Conservation (phyloP, 64 coral and sea anemone genomes). For the Pocillopora damicornis region DNA sequence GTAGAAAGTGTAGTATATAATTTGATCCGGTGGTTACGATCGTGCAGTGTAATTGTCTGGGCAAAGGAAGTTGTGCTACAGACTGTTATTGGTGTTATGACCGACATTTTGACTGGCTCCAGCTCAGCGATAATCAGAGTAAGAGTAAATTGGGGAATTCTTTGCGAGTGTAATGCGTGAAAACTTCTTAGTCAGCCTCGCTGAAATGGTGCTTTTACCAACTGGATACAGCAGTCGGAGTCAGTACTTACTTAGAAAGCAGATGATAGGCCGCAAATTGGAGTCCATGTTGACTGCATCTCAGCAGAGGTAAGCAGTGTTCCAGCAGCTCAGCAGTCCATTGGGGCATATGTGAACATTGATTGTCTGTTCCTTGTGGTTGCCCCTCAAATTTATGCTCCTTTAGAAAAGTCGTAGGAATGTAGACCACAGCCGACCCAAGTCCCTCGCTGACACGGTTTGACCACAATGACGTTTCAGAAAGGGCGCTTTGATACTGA, state of each 20-base stretch:
- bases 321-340: slow-evolving; percentile 47
- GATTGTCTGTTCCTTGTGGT: background rate
- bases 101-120: too few species aligned
- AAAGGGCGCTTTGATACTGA: slow-evolving; percentile 5
- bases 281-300: slow-evolving; percentile 47
- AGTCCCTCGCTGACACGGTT: slow-evolving; percentile 54
- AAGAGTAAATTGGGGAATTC: too few species aligned
- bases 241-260: slow-evolving; percentile 57
- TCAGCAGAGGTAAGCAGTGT: slow-evolving; percentile 58
- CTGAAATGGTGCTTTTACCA: too few species aligned
- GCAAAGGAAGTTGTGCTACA: too few species aligned
- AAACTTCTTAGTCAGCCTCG: background rate
- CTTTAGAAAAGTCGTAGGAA: slow-evolving; percentile 44
- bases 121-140: too few species aligned
- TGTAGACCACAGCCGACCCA: slow-evolving; percentile 52
- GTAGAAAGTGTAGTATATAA: too few species aligned
- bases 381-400: slow-evolving; percentile 28
- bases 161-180: too few species aligned
- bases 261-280: slow-evolving; percentile 69
- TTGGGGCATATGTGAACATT: slow-evolving; percentile 4
- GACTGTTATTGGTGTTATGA: too few species aligned
- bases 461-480: slow-evolving; percentile 34
- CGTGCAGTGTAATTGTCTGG: too few species aligned
- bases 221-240: background rate
- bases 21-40: too few species aligned